phyloP scores from a whole-genome alignment of 2,797 vertebrate species.

The Octomys mimax region DNA sequence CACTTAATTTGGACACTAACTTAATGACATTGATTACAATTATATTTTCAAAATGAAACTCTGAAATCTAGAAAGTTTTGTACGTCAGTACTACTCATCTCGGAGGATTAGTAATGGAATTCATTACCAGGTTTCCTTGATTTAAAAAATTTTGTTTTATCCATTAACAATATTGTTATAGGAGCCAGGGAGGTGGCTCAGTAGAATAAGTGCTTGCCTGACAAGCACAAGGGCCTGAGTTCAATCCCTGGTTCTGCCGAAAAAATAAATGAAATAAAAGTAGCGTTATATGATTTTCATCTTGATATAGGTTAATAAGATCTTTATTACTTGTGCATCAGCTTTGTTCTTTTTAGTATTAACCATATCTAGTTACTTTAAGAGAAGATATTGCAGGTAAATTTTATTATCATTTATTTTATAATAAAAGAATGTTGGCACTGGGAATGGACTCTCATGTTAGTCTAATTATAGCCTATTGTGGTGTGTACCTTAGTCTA shows the following conservation, averaged over 20 bases:
- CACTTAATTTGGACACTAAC: constrained; percentile 5
- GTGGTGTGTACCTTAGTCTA: not conserved
- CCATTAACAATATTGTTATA: too few species aligned
- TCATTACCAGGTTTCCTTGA: not conserved
- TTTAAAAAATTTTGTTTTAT: not conserved
- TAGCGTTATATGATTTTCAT: not conserved
- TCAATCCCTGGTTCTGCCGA: too few species aligned
- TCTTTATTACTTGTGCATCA: not conserved
- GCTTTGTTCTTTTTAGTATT: not conserved
- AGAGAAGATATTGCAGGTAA: not conserved
- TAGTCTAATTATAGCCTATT: not conserved
- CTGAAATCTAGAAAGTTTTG: not conserved
- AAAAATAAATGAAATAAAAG: not conserved
- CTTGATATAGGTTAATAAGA: not conserved
- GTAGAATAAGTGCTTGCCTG: too few species aligned
- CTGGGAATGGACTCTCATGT: not conserved
- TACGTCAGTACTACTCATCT: not conserved
- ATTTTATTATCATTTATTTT: not conserved
- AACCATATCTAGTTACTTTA: not conserved
- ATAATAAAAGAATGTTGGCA: not conserved
- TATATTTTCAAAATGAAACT: constrained; percentile 1
- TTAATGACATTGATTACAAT: constrained; percentile 42
- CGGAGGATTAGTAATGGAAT: not conserved
- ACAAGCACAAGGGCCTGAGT: too few species aligned
- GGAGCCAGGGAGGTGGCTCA: too few species aligned